Evolutionary conservation across 2,113 vertebrate species (phyloP).

Genomic region (Onychorhynchus coronatus): DNA sequence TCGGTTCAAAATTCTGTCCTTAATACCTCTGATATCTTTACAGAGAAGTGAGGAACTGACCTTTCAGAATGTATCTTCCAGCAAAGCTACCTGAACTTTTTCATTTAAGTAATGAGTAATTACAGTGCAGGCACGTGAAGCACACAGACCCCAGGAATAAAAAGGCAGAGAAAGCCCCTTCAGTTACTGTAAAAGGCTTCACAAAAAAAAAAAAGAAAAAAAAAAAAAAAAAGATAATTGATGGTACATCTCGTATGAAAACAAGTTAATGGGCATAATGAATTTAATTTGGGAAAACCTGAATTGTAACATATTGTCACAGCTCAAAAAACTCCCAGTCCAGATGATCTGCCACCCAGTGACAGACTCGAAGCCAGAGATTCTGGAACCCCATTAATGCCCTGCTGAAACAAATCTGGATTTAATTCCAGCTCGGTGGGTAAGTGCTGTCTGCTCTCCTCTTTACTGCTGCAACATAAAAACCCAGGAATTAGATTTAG

Average conservation of each 20-base stretch:
- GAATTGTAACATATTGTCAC: background rate
- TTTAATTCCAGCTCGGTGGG: constrained; percentile 68
- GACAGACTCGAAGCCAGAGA: background rate
- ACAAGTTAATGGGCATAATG: background rate
- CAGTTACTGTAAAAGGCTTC: background rate
- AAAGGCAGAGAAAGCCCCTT: background rate
- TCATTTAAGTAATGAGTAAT: background rate
- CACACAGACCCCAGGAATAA: fast-evolving
- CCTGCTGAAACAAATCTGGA: constrained; percentile 69
- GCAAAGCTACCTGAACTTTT: background rate
- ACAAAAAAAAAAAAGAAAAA: too few relatives aligned
- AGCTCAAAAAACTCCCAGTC: background rate
- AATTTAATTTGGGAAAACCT: background rate
- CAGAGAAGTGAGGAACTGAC: background rate
- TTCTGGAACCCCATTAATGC: constrained; percentile 46
- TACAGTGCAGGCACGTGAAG: fast-evolving
- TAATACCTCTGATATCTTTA: background rate
- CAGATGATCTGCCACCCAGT: background rate
- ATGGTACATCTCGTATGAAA: background rate
- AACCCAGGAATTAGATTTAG: constrained; percentile 26
- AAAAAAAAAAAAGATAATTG: background rate
- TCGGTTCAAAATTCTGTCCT: background rate
- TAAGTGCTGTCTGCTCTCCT: constrained; percentile 4
- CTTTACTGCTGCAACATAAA: constrained; percentile 26
- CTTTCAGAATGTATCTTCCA: background rate